Base-by-base conservation (phyloP, 1,140 invertebrate species). In the Popillia japonica region DNA sequence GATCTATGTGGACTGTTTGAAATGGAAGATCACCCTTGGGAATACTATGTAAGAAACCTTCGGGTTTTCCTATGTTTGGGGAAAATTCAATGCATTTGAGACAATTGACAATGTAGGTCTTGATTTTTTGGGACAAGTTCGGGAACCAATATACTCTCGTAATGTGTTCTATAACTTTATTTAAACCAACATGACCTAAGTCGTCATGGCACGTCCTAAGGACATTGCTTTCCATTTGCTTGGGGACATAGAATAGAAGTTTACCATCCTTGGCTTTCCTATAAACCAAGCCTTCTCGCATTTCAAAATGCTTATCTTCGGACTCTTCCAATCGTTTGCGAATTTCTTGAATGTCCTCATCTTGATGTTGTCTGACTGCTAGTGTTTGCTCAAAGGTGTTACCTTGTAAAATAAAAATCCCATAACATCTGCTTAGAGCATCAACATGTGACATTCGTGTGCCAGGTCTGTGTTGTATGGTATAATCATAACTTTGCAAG, bases 1-100 rank as follows among this genome's bases (percentile, higher is more conserved):
- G 80, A 73, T 86, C 85, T 22, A 83, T 82, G 78, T 14, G 84
- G 79, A 85, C 2, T 0, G 85, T 85, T 64, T 84, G 83, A 74
- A 86, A 83, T 9, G 84, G 83, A 10, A 79, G 59, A n/a, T 72
- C 59, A 0, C 82, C 40, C 40, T 86, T 84, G n/a, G n/a, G n/a
- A n/a, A n/a, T n/a, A n/a, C n/a, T n/a, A n/a, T n/a, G n/a, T n/a
- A n/a, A n/a, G n/a, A n/a, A n/a, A 23, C 83, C 84, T 80, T 82
- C 78, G 14, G 78, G 80, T 74, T 81, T 81, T 1, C 84, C 86
- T 7, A 78, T 75, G 3, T 78, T 78, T 20, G 61, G 42, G 78
- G 87, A 86, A 75, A 79, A 55, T 41, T 82, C 82, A 0, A 83
- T 75, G 72, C 83, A 86, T 9, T 80, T 77, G 11, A 83, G 6